phyloP scores from a whole-genome alignment of 2,888 invertebrate genomes.

The Coelopa pilipes region DNA sequence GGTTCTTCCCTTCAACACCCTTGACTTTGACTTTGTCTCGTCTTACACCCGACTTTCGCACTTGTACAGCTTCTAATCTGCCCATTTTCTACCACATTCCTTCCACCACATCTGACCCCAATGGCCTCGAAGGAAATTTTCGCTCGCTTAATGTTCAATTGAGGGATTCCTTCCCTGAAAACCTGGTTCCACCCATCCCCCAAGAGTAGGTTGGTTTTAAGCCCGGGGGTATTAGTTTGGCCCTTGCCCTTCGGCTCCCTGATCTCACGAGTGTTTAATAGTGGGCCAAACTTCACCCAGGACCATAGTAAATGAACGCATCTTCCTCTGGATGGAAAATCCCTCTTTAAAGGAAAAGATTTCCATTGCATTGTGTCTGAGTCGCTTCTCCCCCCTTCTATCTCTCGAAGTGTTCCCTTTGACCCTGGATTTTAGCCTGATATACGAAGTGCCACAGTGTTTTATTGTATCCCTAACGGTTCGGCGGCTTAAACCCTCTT shows the following conservation, averaged over 20 bases:
- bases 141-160: conserved; percentile 7
- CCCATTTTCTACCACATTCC: conserved; percentile 10
- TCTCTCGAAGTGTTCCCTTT: too few species aligned
- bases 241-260: not conserved
- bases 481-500: conserved; percentile 25
- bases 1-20: not conserved
- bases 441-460: conserved; percentile 35
- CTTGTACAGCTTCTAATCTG: not conserved
- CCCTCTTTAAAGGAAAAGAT: too few species aligned
- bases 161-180: conserved; percentile 1
- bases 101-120: conserved; percentile 14
- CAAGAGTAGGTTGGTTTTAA: not conserved
- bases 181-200: not conserved
- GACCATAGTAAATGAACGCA: too few species aligned
- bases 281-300: not conserved
- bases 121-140: conserved; percentile 19
- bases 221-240: not conserved
- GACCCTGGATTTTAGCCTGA: not conserved
- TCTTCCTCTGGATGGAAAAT: too few species aligned
- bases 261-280: not conserved
- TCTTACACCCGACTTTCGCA: not conserved
- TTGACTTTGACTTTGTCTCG: not conserved
- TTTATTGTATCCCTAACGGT: conserved; percentile 20
- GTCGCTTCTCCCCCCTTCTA: too few species aligned
- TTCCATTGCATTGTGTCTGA: too few species aligned